Evolutionary conservation across 1,140 invertebrate genomes (phyloP).

Genomic region (Papilio aristodemus): DNA sequence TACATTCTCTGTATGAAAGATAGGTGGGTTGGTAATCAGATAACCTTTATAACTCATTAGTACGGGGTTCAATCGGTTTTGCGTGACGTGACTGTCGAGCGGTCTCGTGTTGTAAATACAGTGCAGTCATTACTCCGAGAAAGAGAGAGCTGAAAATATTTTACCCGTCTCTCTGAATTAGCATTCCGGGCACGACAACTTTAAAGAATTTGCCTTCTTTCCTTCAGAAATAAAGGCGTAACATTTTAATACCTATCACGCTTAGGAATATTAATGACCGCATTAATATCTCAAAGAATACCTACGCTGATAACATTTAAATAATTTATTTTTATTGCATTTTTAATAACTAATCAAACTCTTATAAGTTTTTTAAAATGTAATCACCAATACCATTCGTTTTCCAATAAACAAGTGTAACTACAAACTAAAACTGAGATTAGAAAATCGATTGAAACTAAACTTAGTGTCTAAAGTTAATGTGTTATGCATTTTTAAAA

Average conservation of each 20-base stretch:
- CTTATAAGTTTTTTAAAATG: too few species aligned
- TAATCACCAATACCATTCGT: too few species aligned
- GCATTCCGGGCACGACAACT: slow-evolving; percentile 50
- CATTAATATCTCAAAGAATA: slow-evolving; percentile 30
- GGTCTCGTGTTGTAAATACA: slow-evolving; percentile 49
- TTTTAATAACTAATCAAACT: not conserved
- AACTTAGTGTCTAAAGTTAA: too few species aligned
- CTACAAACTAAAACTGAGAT: too few species aligned
- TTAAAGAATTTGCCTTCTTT: slow-evolving; percentile 51
- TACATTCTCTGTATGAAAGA: not conserved
- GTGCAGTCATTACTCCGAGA: slow-evolving; percentile 49
- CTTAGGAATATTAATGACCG: slow-evolving; percentile 47
- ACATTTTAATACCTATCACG: slow-evolving; percentile 50
- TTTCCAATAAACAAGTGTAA: too few species aligned
- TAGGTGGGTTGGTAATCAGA: slow-evolving; percentile 23
- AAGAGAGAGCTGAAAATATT: slow-evolving; percentile 48
- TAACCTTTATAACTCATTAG: slow-evolving; percentile 42
- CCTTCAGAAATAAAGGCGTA: slow-evolving; percentile 51
- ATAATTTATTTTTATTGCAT: not conserved
- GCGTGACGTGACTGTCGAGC: slow-evolving; percentile 46
- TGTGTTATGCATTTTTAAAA: too few species aligned
- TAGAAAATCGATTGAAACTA: too few species aligned
- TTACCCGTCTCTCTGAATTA: slow-evolving; percentile 49
- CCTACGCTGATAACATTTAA: slow-evolving; percentile 12
- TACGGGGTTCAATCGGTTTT: slow-evolving; percentile 40